These are phyloP conservation scores for Lethenteron reissneri DNA, from an alignment of 2,113 vertebrate species.

Conservation along the genomic window DNA sequence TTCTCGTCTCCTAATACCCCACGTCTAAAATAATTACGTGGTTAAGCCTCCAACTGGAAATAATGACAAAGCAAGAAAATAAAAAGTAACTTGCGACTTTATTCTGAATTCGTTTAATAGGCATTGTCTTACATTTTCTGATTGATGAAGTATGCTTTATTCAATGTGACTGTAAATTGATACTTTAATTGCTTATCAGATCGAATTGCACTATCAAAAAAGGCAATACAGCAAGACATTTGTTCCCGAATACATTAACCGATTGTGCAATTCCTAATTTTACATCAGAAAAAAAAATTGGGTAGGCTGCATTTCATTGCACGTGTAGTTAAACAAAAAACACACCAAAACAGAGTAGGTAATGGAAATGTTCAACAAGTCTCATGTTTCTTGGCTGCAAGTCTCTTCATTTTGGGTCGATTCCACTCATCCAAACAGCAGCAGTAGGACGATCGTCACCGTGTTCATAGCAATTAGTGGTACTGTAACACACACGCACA, in stretches of 20 bases:
- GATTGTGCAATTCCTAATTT: not conserved
- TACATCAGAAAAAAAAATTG: not conserved
- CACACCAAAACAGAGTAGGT: not conserved
- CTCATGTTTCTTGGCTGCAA: not conserved
- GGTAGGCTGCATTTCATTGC: not conserved
- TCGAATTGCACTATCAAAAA: too few species aligned
- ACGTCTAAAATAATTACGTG: not conserved
- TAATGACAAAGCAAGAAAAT: not conserved
- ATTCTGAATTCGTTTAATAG: too few species aligned
- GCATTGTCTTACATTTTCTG: too few species aligned
- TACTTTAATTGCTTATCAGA: too few species aligned
- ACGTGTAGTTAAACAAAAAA: not conserved
- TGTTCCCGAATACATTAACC: too few species aligned
- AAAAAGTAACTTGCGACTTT: too few species aligned
- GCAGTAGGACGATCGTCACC: conserved; percentile 46
- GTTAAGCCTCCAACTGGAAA: not conserved
- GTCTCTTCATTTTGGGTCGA: not conserved
- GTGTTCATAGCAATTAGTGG: conserved; percentile 72
- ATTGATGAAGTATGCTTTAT: too few species aligned
- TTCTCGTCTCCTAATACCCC: not conserved
- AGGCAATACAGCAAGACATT: too few species aligned
- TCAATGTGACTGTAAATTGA: too few species aligned
- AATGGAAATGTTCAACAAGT: conserved; percentile 1
- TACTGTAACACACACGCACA: conserved; percentile 26
- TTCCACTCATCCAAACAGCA: conserved; percentile 55